phyloP scores from a whole-genome alignment of 2,113 vertebrate species.

The Aspidoscelis tigris region DNA sequence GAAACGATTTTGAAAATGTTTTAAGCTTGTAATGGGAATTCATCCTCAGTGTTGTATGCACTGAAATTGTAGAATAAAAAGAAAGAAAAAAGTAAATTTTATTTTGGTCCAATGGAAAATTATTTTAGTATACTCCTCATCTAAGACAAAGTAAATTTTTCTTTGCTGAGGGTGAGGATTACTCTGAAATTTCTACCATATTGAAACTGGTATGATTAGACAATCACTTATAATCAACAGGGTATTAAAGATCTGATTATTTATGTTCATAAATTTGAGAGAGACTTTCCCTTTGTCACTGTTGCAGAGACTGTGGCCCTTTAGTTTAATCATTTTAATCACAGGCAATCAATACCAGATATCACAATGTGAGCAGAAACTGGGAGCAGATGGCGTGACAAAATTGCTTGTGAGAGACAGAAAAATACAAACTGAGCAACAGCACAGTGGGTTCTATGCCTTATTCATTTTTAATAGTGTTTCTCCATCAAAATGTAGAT shows the following conservation, averaged over 20 bases:
- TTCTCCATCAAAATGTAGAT: slow-evolving; percentile 48
- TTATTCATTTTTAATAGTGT: slow-evolving; percentile 53
- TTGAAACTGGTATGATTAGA: slow-evolving; percentile 47
- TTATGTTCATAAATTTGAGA: slow-evolving; percentile 50
- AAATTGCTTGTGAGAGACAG: slow-evolving; percentile 23
- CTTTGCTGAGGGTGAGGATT: slow-evolving; percentile 31
- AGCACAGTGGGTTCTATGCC: slow-evolving; percentile 17
- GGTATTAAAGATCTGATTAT: slow-evolving; percentile 52
- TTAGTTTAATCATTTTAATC: slow-evolving; percentile 54
- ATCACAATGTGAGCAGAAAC: slow-evolving; percentile 23
- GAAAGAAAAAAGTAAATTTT: background rate
- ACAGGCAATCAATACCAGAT: slow-evolving; percentile 56
- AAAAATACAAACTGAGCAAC: slow-evolving; percentile 26
- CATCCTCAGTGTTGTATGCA: too few species aligned
- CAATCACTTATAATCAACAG: slow-evolving; percentile 51
- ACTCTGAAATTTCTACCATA: slow-evolving; percentile 14
- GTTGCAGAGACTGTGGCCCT: slow-evolving; percentile 37
- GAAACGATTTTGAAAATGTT: too few species aligned
- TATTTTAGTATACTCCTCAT: slow-evolving; percentile 51
- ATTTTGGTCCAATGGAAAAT: slow-evolving; percentile 40
- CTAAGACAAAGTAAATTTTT: slow-evolving; percentile 22
- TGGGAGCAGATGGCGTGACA: slow-evolving; percentile 29
- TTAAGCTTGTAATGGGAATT: too few species aligned
- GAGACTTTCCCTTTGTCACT: slow-evolving; percentile 49
- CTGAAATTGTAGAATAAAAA: too few species aligned